These are phyloP conservation scores for Hecatera dysodea DNA, from an alignment of 2,888 invertebrate genomes.

Conservation along the genomic window DNA sequence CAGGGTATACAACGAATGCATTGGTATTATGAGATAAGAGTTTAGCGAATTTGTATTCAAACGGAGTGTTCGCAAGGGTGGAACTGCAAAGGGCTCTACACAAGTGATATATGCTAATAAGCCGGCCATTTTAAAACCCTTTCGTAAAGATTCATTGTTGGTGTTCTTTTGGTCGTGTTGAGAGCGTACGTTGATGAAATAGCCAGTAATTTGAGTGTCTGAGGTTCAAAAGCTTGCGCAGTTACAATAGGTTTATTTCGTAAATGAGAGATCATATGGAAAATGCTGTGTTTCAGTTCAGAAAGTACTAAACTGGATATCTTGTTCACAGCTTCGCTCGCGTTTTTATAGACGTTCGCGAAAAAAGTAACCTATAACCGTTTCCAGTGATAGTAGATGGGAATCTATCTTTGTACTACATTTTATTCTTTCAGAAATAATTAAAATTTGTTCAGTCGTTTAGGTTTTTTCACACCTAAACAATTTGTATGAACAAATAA, in stretches of 20 bases:
- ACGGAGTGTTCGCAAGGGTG: constrained; percentile 64
- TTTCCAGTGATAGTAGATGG: no score
- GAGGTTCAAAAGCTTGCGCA: not conserved
- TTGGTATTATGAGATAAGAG: constrained; percentile 70
- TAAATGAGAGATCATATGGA: not conserved
- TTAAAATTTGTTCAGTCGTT: no score
- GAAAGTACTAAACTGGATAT: no score
- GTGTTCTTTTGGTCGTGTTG: constrained; percentile 43
- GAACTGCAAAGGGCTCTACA: constrained; percentile 66
- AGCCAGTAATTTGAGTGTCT: constrained; percentile 27
- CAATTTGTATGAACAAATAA: no score
- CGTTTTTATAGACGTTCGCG: no score
- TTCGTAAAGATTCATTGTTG: constrained; percentile 52
- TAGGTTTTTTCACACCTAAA: no score
- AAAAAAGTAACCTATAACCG: no score
- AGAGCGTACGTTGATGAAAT: constrained; percentile 14
- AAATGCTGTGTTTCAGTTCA: not conserved
- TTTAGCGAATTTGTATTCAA: constrained; percentile 74
- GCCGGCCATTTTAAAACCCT: constrained; percentile 65
- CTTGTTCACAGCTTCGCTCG: no score
- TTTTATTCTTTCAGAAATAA: no score
- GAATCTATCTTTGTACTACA: no score
- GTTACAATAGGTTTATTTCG: not conserved
- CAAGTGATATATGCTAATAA: constrained; percentile 69
- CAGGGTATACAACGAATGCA: constrained; percentile 65